Conservation (phyloP, 2,888 invertebrate species). For the Cabera pusaria region DNA sequence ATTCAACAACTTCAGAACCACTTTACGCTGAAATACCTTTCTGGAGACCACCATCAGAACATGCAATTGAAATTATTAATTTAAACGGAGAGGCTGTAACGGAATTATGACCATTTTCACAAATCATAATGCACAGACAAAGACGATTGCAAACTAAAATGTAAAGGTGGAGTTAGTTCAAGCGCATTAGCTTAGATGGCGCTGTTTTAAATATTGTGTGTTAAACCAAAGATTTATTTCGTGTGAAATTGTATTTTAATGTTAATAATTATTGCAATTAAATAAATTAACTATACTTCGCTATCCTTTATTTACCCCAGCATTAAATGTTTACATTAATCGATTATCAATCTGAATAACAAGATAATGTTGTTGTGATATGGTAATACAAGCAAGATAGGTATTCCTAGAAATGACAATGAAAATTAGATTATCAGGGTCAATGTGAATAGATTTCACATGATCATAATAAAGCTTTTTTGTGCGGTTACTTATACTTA, state of each 20-base stretch:
- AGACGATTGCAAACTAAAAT: neutral
- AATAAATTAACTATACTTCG: too few species aligned
- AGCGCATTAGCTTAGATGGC: constrained; percentile 49
- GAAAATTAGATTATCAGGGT: too few species aligned
- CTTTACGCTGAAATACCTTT: constrained; percentile 87
- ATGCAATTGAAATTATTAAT: constrained; percentile 70
- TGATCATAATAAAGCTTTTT: too few species aligned
- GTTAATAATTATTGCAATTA: constrained; percentile 27
- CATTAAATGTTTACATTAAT: too few species aligned
- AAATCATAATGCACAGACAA: neutral
- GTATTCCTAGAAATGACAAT: too few species aligned
- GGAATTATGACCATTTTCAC: constrained; percentile 71
- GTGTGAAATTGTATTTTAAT: constrained; percentile 31
- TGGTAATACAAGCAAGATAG: too few species aligned
- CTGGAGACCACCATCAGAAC: constrained; percentile 75
- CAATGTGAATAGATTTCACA: too few species aligned
- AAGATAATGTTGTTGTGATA: too few species aligned
- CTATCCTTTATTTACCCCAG: too few species aligned
- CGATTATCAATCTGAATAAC: too few species aligned
- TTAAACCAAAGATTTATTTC: constrained; percentile 37
- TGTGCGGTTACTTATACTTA: too few species aligned
- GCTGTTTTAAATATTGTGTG: constrained; percentile 30
- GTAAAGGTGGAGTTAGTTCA: constrained; percentile 27
- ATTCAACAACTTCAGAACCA: constrained; percentile 79
- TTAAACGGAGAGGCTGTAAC: constrained; percentile 76